These are phyloP conservation scores for Ypsolopha sequella DNA, from an alignment of 2,888 invertebrate genomes.

Conservation along the genomic window DNA sequence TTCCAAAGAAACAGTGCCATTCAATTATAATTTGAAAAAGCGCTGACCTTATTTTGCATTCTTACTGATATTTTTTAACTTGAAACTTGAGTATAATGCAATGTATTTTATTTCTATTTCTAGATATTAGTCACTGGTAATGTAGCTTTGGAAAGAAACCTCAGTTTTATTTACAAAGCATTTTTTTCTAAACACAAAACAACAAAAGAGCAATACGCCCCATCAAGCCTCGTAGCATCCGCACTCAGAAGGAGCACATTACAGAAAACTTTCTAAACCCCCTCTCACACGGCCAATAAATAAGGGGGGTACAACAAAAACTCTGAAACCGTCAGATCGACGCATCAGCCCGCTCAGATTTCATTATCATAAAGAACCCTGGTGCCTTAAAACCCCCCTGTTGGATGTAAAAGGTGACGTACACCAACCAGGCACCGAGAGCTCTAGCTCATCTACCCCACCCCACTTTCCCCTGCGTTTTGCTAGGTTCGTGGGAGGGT, in stretches of 20 bases:
- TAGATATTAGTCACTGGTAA: no score
- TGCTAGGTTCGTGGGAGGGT: slow-evolving; percentile 8
- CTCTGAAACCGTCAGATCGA: slow-evolving; percentile 65
- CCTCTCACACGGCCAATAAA: slow-evolving; percentile 2
- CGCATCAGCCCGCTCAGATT: slow-evolving; percentile 71
- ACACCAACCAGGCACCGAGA: not conserved
- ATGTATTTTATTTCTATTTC: not conserved
- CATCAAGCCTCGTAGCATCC: not conserved
- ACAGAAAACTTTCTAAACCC: slow-evolving; percentile 2
- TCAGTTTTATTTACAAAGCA: no score
- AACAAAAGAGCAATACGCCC: not conserved
- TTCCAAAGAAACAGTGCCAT: no score
- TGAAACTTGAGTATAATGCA: not conserved
- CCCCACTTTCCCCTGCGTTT: not conserved
- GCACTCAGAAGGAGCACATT: not conserved
- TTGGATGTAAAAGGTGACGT: slow-evolving; percentile 6
- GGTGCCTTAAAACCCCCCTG: slow-evolving; percentile 68
- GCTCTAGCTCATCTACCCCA: not conserved
- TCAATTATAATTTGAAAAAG: no score
- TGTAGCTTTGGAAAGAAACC: no score
- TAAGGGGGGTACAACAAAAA: slow-evolving; percentile 57
- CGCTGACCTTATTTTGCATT: not conserved
- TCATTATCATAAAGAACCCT: slow-evolving; percentile 71
- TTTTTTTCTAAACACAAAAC: not conserved
- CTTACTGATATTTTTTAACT: not conserved